Conservation (phyloP, 2,888 invertebrate species). For the Brenthis hecate region DNA sequence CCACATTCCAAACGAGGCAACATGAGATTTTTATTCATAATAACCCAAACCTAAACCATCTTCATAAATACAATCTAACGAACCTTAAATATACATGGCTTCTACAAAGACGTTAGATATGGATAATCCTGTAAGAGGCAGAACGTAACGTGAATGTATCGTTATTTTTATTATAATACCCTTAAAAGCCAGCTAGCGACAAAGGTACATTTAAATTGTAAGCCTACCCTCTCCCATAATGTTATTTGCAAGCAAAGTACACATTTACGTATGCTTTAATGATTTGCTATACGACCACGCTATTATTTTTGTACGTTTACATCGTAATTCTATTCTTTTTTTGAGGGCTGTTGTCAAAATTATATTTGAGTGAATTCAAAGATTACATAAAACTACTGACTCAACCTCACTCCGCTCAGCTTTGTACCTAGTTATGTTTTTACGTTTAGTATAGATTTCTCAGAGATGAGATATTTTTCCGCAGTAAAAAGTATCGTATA, state of each 20-base stretch:
- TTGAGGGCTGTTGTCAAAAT: slow-evolving; percentile 9
- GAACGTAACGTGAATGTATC: slow-evolving; percentile 25
- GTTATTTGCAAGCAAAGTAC: slow-evolving; percentile 17
- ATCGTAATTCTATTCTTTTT: slow-evolving; percentile 6
- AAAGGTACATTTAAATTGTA: slow-evolving; percentile 37
- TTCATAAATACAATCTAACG: slow-evolving; percentile 12
- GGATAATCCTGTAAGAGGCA: slow-evolving; percentile 24
- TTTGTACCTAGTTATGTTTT: too few relatives aligned
- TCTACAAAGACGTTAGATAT: slow-evolving; percentile 10
- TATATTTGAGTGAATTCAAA: not conserved
- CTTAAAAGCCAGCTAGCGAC: slow-evolving; percentile 40
- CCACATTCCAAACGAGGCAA: too few relatives aligned
- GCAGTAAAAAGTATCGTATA: too few relatives aligned
- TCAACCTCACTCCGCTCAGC: too few relatives aligned
- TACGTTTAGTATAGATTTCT: too few relatives aligned
- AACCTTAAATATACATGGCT: slow-evolving; percentile 12
- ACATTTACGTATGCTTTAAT: slow-evolving; percentile 12
- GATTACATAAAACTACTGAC: too few relatives aligned
- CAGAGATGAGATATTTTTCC: too few relatives aligned
- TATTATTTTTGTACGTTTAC: slow-evolving; percentile 2
- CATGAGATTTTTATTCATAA: not conserved
- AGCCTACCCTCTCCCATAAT: slow-evolving; percentile 12
- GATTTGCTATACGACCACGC: not conserved
- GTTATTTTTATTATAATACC: slow-evolving; percentile 39
- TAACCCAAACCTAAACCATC: slow-evolving; percentile 5